Percentiles rank a stretch among this genome's conserved stretches.
Evolutionary conservation across 2,888 invertebrate genomes (phyloP).

Genomic region (Dryadula phaetusa): DNA sequence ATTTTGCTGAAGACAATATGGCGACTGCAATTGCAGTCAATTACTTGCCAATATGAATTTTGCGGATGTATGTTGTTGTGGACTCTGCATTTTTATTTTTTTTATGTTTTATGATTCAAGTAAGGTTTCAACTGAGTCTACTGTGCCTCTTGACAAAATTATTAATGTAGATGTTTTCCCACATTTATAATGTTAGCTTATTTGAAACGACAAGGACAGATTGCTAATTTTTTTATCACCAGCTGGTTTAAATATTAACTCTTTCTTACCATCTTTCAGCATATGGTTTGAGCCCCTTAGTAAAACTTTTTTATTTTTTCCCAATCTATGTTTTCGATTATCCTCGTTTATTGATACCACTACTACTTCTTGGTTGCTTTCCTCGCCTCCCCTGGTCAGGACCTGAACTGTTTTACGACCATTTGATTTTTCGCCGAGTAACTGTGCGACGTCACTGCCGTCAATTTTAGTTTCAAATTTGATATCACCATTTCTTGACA

Average conservation of each 20-base stretch:
- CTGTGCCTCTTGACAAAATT: too few species aligned
- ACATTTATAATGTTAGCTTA: slow-evolving; percentile 47
- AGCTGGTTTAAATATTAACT: slow-evolving; percentile 63
- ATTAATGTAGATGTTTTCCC: too few species aligned
- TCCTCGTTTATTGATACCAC: slow-evolving; percentile 49
- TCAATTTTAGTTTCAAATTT: slow-evolving; percentile 60
- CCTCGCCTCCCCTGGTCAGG: slow-evolving; percentile 47
- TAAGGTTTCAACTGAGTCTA: too few species aligned
- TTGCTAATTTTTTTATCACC: slow-evolving; percentile 62
- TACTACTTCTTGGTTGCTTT: slow-evolving; percentile 45
- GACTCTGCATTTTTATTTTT: too few species aligned
- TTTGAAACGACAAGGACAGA: slow-evolving; percentile 65
- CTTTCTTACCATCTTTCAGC: slow-evolving; percentile 56
- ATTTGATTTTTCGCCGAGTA: slow-evolving; percentile 37
- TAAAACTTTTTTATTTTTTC: slow-evolving; percentile 43
- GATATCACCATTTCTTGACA: slow-evolving; percentile 54
- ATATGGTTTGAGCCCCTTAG: slow-evolving; percentile 48
- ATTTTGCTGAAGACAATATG: too few species aligned
- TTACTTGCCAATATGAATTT: too few species aligned
- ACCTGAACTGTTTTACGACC: slow-evolving; percentile 47
- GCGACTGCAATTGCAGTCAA: too few species aligned
- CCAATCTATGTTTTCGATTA: slow-evolving; percentile 24
- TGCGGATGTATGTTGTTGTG: too few species aligned
- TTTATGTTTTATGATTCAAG: too few species aligned
- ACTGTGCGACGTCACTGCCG: slow-evolving; percentile 54